Evolutionary conservation across 2,888 invertebrate genomes (phyloP), one percentile per base, ranked within the genome.

Genomic region (Dascillus cervinus): DNA sequence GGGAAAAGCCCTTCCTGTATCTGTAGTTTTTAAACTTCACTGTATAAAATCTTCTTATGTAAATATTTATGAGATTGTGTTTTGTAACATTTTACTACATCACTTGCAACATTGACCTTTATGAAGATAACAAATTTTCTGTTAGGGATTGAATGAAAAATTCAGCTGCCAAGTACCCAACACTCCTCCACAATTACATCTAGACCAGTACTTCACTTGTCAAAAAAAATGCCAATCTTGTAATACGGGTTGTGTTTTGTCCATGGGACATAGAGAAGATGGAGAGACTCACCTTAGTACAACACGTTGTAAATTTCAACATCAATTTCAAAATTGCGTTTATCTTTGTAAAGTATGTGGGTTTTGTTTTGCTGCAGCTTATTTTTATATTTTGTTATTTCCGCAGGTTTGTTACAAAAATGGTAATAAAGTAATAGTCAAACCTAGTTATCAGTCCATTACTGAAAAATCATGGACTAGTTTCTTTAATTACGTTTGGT

Each of bases 141-240:
- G 62, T 24, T 50, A 75, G 75, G 67, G 68, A 28, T 62, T 87
- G 27, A 86, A 85, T 64, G 77, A 80, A 34, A 83, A 82, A 60
- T 85, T 84, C 53, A 79, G 73, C 46, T 80, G 79, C 2, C 72
- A 77, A 45, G 75, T 84, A 21, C 71, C 69, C 25, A 73, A 73
- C 39, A 62, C 70, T 20, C 63, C 74, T 10, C 73, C 75, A 9
- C 73, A 76, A 51, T 67, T 80, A 28, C 85, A 85, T 60, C 78
- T 84, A 15, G 82, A 84, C 50, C 79, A 85, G 55, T 84, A 84
- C 65, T 85, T 86, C 51, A 82, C 84, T 0, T 87, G 86, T 52
- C 72, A 76, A 11, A 69, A 73, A 2, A 73, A 73, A 44, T 87
- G 86, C 57, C 69, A 77, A 37, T 79, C 82, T 2, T 87, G 86